Evolutionary conservation across 2,113 vertebrate genomes (phyloP).

Genomic region (Corythornis vintsioides): DNA sequence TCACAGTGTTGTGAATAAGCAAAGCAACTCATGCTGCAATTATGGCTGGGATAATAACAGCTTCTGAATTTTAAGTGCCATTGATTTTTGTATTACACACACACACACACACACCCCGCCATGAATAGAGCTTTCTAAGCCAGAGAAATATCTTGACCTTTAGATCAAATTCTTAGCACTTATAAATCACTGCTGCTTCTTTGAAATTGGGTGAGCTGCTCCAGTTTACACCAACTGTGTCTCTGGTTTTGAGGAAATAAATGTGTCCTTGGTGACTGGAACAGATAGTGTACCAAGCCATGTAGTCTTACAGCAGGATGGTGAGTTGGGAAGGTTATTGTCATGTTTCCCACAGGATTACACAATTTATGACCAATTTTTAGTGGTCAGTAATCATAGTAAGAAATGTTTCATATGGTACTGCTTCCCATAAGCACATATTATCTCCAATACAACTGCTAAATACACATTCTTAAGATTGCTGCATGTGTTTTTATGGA

Average conservation of each 20-base stretch:
- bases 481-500: background rate
- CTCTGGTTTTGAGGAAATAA: conserved; percentile 24
- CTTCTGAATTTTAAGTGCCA: conserved; percentile 47
- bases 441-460: background rate
- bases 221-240: conserved; percentile 41
- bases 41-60: background rate
- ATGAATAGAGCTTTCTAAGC: conserved; percentile 11
- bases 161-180: conserved; percentile 40
- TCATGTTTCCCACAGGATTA: conserved; percentile 17
- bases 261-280: conserved; percentile 45
- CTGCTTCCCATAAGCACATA: background rate
- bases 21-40: background rate
- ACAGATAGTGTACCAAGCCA: conserved; percentile 44
- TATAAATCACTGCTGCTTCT: background rate
- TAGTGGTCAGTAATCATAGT: background rate
- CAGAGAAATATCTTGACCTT: conserved; percentile 37
- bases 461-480: background rate
- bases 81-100: background rate
- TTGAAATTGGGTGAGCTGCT: background rate
- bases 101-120: no score
- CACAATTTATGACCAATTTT: conserved; percentile 8
- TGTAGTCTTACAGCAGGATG: background rate
- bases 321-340: background rate
- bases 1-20: background rate
- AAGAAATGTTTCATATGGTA: conserved; percentile 19